Percentiles rank a stretch among this genome's conserved stretches.
Conservation (phyloP, 2,888 invertebrate genomes). For the Hirtodrosophila trivittata region DNA sequence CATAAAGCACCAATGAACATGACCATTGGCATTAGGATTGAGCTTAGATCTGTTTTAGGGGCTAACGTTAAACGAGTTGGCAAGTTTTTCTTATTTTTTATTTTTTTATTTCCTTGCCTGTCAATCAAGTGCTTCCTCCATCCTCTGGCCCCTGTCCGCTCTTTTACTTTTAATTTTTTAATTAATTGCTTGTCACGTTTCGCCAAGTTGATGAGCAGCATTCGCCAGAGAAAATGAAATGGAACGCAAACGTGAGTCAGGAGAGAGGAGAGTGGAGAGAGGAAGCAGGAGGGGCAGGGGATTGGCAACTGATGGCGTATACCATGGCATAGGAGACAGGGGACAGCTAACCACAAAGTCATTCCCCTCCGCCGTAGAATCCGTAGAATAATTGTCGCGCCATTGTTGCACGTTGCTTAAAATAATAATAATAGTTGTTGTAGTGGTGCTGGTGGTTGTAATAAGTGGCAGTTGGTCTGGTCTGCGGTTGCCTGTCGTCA, state of each 20-base stretch:
- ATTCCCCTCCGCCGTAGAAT: constrained; percentile 27
- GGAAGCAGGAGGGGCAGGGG: background rate
- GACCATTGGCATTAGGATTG: constrained; percentile 37
- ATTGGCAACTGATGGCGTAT: background rate
- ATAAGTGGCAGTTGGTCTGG: constrained; percentile 71
- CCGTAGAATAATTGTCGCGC: constrained; percentile 67
- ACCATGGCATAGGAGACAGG: constrained; percentile 7
- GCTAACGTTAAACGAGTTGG: constrained; percentile 30
- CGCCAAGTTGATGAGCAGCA: constrained; percentile 55
- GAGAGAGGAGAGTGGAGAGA: background rate
- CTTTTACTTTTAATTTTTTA: constrained; percentile 68
- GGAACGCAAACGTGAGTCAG: constrained; percentile 40
- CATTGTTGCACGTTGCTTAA: constrained; percentile 74
- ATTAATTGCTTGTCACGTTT: constrained; percentile 77
- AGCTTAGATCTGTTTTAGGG: constrained; percentile 28
- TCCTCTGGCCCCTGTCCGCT: background rate
- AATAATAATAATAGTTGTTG: constrained; percentile 49
- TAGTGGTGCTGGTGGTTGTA: constrained; percentile 23
- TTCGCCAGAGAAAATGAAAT: constrained; percentile 63
- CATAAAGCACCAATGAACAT: constrained; percentile 54
- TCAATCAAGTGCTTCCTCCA: constrained; percentile 39
- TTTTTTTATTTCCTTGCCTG: constrained; percentile 19
- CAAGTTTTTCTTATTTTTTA: constrained; percentile 3
- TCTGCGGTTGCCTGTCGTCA: constrained; percentile 64
- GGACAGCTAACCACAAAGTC: constrained; percentile 43